Evolutionary conservation across 2,113 vertebrate species (phyloP).

Genomic region (Gorsachius goisagi): DNA sequence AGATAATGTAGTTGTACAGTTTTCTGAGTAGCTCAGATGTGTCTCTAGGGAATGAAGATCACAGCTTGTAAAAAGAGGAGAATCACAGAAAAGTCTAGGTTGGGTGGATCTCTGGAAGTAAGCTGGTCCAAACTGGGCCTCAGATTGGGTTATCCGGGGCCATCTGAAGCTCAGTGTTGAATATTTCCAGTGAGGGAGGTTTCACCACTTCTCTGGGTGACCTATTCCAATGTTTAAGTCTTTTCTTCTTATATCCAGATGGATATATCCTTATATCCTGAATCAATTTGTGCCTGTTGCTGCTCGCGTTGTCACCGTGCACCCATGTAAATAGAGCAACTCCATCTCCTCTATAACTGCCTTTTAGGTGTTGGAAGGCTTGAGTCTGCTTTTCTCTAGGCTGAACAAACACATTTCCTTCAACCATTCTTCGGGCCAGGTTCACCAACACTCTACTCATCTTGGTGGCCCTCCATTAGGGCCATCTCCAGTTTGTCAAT

Average conservation of each 20-base stretch:
- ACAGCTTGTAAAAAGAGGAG: neutral
- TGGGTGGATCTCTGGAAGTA: neutral
- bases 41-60: neutral
- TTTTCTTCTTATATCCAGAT: neutral
- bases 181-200: neutral
- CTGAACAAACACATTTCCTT: neutral
- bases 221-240: neutral
- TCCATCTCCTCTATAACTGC: neutral
- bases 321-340: neutral
- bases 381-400: neutral
- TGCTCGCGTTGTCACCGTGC: neutral
- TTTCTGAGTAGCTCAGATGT: neutral
- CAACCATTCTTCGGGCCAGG: rapidly evolving
- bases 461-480: neutral
- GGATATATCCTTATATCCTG: too few species aligned
- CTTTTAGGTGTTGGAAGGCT: neutral
- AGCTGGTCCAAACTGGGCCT: neutral
- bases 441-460: neutral
- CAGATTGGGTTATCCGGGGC: neutral
- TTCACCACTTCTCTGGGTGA: neutral
- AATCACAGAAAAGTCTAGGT: neutral
- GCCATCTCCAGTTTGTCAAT: neutral
- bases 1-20: neutral
- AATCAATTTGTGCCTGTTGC: neutral
- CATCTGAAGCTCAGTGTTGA: neutral